Conservation (phyloP, 2,113 vertebrate species). For the Turnix velox region DNA sequence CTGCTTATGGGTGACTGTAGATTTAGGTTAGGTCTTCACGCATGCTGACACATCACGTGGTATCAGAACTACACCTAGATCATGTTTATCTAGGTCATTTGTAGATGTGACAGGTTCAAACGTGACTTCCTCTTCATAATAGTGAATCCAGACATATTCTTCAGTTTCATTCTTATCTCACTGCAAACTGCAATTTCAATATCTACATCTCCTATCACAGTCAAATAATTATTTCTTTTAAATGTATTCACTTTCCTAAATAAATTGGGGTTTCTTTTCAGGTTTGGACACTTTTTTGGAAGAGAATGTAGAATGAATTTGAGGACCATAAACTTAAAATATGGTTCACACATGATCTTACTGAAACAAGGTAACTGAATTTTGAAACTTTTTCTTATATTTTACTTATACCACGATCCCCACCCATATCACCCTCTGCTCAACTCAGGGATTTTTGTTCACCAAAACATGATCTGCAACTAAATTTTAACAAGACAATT, state of each 20-base stretch:
- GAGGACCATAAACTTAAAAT: background rate
- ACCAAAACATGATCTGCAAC: background rate
- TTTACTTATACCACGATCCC: no score
- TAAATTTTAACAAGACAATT: background rate
- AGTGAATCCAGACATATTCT: background rate
- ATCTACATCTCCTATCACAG: background rate
- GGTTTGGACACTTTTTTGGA: background rate
- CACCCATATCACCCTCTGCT: background rate
- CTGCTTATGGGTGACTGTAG: background rate
- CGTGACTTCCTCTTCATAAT: background rate
- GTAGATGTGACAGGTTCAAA: background rate
- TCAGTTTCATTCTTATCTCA: background rate
- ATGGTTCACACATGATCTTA: background rate
- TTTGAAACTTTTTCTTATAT: background rate
- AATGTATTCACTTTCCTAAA: background rate
- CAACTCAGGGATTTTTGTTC: background rate
- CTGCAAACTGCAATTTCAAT: background rate
- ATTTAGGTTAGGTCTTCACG: background rate
- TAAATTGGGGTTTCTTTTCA: background rate
- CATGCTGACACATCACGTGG: background rate
- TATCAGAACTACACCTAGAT: background rate
- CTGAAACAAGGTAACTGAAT: background rate
- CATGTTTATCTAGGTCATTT: rapidly evolving
- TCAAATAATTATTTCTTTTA: background rate
- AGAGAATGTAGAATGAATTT: background rate